A percentile compares a stretch with the other conserved stretches of the same genome.
Evolutionary conservation across 1,140 invertebrate species (phyloP).

Genomic region (Littorina saxatilis): DNA sequence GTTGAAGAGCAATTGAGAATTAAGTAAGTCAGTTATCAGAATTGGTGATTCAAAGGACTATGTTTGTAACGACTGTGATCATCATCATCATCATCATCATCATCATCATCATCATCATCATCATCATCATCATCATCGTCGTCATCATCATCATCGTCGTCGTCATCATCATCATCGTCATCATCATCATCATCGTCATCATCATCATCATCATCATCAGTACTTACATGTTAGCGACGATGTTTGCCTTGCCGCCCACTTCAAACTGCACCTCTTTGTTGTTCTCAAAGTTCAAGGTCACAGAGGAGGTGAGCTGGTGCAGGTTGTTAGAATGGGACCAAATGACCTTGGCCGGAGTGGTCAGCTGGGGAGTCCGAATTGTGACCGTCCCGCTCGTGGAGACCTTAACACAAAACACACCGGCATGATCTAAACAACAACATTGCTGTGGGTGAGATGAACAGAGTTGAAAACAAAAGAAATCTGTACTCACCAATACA

Average conservation of each 20-base stretch:
- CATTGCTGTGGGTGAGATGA: too few species aligned
- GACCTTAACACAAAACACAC: not conserved
- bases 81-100: conserved; percentile 12
- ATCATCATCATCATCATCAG: too few species aligned
- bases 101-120: conserved; percentile 12
- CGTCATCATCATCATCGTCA: conserved; percentile 11
- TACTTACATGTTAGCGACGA: not conserved
- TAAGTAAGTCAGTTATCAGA: too few species aligned
- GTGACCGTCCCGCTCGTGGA: not conserved
- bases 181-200: conserved; percentile 5
- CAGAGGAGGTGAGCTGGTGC: conserved; percentile 12
- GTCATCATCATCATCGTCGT: conserved; percentile 11
- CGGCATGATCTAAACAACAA: not conserved
- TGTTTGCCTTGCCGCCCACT: conserved; percentile 4
- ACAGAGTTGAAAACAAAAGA: not conserved
- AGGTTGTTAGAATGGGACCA: conserved; percentile 31
- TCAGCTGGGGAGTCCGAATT: conserved; percentile 11
- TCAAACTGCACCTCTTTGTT: not conserved
- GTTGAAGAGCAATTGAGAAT: too few species aligned
- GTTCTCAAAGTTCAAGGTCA: not conserved
- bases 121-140: conserved; percentile 12
- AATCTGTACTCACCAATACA: not conserved
- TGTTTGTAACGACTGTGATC: not conserved
- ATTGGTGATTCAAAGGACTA: not conserved
- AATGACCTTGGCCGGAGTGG: not conserved